A percentile compares a stretch with the other conserved stretches of the same genome.
Conservation (phyloP, 2,888 invertebrate species). For the Pedicia rivosa region DNA sequence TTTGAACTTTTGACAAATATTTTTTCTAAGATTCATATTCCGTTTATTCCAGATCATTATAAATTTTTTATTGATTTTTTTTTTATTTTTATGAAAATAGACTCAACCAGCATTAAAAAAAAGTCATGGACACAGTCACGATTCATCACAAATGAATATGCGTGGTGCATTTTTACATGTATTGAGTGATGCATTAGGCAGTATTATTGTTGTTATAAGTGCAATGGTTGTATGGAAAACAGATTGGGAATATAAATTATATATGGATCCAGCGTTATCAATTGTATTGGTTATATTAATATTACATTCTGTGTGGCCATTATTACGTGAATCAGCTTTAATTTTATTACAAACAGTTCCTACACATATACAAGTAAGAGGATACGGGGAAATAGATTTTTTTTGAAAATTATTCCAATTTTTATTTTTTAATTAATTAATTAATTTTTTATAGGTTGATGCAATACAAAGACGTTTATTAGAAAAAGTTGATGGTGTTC, state of each 20-base stretch:
- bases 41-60: no score
- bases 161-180: constrained; percentile 98
- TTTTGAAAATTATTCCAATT: constrained; percentile 8
- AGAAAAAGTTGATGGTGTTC: constrained; percentile 82
- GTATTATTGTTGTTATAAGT: constrained; percentile 53
- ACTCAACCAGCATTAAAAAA: constrained; percentile 24
- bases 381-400: not conserved
- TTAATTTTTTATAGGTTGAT: constrained; percentile 49
- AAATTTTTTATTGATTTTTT: constrained; percentile 2
- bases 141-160: constrained; percentile 91
- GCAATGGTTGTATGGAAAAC: constrained; percentile 61
- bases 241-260: constrained; percentile 64
- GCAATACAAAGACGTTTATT: constrained; percentile 76
- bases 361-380: constrained; percentile 70
- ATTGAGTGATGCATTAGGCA: constrained; percentile 88
- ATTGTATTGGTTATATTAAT: constrained; percentile 77
- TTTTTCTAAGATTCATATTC: no score
- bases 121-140: constrained; percentile 37
- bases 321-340: constrained; percentile 83
- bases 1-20: no score
- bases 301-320: constrained; percentile 78
- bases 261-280: constrained; percentile 90
- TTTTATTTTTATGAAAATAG: constrained; percentile 8
- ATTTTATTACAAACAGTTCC: constrained; percentile 97
- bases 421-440: constrained; percentile 15